Base-by-base conservation (phyloP, 2,113 vertebrate species). In the Micronisus gabar region DNA sequence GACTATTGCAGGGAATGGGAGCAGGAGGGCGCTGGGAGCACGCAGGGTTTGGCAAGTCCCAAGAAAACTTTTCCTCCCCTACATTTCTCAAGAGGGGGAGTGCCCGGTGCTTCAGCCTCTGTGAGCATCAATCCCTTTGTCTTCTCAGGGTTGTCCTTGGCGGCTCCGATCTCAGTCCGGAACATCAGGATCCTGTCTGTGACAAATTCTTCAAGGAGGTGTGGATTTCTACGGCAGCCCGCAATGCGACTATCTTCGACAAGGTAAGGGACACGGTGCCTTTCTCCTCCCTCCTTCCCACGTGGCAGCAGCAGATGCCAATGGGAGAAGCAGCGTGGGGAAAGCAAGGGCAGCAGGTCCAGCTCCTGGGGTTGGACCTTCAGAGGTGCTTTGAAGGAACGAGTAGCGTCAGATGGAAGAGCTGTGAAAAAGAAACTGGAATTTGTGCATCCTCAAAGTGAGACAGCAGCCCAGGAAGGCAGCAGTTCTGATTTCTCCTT, bases 191-290 rank as follows among this genome's bases (percentile, higher is more conserved):
- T 97, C 99, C 99, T 1, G 90, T 99, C 96, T 99, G 99, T 71
- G 99, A 99, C 92, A 98, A 97, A 32, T 99, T 99, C 98, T 99
- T 99, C 97, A 99, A 99, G 97, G 99, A 99, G 71, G 98, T 99
- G 41, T 99, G 99, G 99, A 98, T 99, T 97, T 86, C 98, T 55
- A 99, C 99, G 0, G 98, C 98, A 18, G 98, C 99, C 68, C 98
- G 99, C 50, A 99, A 99, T 59, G 99, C 99, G 95, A 98, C 99
- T 65, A 99, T 99, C 97, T 99, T 99, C 59, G 99, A 99, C 90
- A 98, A 98, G 98, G 99, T 99, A 74, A 98, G 92, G 18, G 74
- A 71, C 18, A 0, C 1, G 5, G 40, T 5, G 13, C 2, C 25
- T n/a, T 59, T 20, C 26, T 30, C 6, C 14, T 38, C 15, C 27